Evolutionary conservation across 2,888 invertebrate genomes (phyloP).

Genomic region (Drosophila paranaensis): DNA sequence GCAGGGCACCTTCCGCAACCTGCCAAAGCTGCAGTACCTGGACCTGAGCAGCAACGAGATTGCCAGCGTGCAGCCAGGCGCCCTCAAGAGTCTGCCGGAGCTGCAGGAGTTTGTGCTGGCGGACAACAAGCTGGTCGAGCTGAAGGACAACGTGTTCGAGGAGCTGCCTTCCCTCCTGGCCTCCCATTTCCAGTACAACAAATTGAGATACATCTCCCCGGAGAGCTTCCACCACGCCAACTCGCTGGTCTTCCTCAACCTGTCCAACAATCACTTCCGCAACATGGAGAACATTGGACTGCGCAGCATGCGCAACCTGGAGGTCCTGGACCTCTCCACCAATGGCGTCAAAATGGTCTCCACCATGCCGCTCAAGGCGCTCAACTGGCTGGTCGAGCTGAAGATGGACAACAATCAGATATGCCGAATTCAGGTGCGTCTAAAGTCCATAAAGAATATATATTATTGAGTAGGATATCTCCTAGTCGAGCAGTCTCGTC

Average conservation of each 20-base stretch:
- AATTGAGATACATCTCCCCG: slow-evolving; percentile 89
- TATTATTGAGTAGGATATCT: too few relatives aligned
- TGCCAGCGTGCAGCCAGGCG: slow-evolving; percentile 89
- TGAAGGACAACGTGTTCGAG: slow-evolving; percentile 91
- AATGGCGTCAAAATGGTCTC: slow-evolving; percentile 90
- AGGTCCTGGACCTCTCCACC: slow-evolving; percentile 93
- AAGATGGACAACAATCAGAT: slow-evolving; percentile 94
- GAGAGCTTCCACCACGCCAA: slow-evolving; percentile 92
- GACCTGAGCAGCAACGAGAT: slow-evolving; percentile 93
- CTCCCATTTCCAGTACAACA: slow-evolving; percentile 92
- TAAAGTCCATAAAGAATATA: too few relatives aligned
- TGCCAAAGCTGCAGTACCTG: slow-evolving; percentile 89
- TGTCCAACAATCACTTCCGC: slow-evolving; percentile 92
- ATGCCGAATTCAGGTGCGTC: slow-evolving; percentile 88
- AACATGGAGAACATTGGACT: slow-evolving; percentile 91
- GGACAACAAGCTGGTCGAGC: slow-evolving; percentile 89
- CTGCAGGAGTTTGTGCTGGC: slow-evolving; percentile 89
- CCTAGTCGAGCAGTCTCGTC: too few relatives aligned
- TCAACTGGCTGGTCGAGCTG: slow-evolving; percentile 94
- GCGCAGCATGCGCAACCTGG: slow-evolving; percentile 90
- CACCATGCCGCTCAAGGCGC: slow-evolving; percentile 88
- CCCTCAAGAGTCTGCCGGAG: slow-evolving; percentile 89
- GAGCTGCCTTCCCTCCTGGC: slow-evolving; percentile 88
- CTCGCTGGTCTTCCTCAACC: slow-evolving; percentile 91
- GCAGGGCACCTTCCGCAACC: slow-evolving; percentile 89